Base-by-base conservation (phyloP, 2,888 invertebrate genomes). In the Chymomyza amoena region DNA sequence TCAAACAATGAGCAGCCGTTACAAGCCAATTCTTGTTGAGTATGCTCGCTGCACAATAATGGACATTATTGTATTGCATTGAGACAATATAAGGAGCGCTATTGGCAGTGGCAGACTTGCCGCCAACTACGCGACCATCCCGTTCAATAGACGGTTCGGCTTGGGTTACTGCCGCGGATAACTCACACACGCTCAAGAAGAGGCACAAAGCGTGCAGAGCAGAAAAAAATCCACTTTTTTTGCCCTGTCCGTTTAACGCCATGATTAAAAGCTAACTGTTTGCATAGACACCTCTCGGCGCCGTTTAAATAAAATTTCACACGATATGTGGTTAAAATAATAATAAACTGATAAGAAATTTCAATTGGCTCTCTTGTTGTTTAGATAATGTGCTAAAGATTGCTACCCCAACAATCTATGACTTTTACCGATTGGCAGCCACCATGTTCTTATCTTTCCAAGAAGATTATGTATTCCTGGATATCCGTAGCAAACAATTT, bases 1-100 rank as follows among this genome's bases (percentile, higher is more conserved):
- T 75, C 39, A 91, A 63, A 60, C 91, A 91, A 72, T 91, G 91
- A 1, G 91, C 91, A 1, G 91, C 91, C 0, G 91, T 91, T 0
- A 91, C 74, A 36, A 91, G 69, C 91, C 91, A 91, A 70, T 91
- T 81, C 20, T 76, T 59, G 62, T 89, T 90, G 4, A 91, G 10
- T 39, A 91, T 90, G 64, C 87, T 89, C 0, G 90, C 91, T 3
- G 87, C 91, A 32, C 91, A 91, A 69, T 90, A 90, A 61, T 91
- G 91, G 1, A 84, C 80, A 2, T 76, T 69, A 6, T 76, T 66
- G 18, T 84, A 75, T 68, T 91, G 91, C 68, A 91, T 78, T 0
- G 91, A 91, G 7, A 91, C 90, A 6, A 87, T 89, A 62, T 84
- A 91, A 5, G 91, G 90, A 4, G 91, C 91, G 56, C 77, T 79